phyloP scores from a whole-genome alignment of 2,888 invertebrate species.

The Anarsia innoxiella region DNA sequence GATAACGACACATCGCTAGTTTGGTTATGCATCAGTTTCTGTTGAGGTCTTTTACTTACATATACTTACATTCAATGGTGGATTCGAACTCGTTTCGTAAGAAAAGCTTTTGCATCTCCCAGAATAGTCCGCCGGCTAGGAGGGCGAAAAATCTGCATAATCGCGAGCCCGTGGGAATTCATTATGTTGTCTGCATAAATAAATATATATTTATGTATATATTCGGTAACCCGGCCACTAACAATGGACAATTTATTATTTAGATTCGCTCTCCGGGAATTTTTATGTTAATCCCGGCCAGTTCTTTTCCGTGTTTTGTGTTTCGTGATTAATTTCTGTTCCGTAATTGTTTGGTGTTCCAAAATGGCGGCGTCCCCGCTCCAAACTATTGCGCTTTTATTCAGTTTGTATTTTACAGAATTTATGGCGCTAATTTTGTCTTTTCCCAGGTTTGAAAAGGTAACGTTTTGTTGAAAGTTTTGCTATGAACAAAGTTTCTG shows the following conservation, averaged over 20 bases:
- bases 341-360: slow-evolving; percentile 11
- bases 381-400: slow-evolving; percentile 4
- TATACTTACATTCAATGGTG: too few relatives aligned
- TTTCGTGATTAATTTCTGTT: slow-evolving; percentile 8
- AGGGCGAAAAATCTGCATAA: slow-evolving; percentile 53
- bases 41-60: too few relatives aligned
- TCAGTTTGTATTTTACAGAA: too few relatives aligned
- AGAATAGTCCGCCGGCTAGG: too few relatives aligned
- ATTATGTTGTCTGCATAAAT: slow-evolving; percentile 66
- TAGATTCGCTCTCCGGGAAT: slow-evolving; percentile 39
- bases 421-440: too few relatives aligned
- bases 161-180: slow-evolving; percentile 52
- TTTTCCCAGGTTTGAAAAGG: too few relatives aligned
- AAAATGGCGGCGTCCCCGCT: slow-evolving; percentile 1
- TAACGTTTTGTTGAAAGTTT: too few relatives aligned
- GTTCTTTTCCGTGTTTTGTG: slow-evolving; percentile 10
- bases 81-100: too few relatives aligned
- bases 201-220: slow-evolving; percentile 35
- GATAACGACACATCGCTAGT: too few relatives aligned
- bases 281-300: slow-evolving; percentile 19
- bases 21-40: too few relatives aligned
- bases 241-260: slow-evolving; percentile 72
- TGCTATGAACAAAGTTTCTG: too few relatives aligned
- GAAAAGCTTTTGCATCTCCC: too few relatives aligned
- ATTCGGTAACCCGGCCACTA: slow-evolving; percentile 45